Conservation (phyloP, 2,797 vertebrate species). For the Pogoniulus pusillus region DNA sequence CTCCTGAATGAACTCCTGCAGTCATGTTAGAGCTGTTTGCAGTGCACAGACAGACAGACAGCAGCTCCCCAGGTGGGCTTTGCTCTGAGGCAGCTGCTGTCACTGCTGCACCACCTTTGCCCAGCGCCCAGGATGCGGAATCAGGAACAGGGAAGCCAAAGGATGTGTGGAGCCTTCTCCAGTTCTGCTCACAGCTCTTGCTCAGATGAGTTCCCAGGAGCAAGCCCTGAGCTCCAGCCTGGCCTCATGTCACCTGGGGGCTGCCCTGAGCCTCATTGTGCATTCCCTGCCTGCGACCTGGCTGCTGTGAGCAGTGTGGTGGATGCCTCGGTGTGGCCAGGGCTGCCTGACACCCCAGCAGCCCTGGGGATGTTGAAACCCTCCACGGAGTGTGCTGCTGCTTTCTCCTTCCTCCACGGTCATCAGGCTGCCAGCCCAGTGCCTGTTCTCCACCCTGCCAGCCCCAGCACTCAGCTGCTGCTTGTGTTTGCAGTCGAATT, state of each 20-base stretch:
- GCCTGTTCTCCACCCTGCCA: background rate
- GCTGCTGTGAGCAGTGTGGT: background rate
- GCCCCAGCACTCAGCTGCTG: background rate
- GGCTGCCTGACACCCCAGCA: background rate
- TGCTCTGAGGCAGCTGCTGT: background rate
- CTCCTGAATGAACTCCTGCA: background rate
- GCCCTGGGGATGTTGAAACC: background rate
- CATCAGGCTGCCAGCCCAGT: background rate
- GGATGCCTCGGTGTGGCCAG: accelerated
- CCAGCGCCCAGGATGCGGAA: background rate
- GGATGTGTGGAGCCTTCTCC: background rate
- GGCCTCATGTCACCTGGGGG: background rate
- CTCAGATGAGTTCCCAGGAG: background rate
- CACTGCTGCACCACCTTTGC: background rate
- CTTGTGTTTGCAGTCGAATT: background rate
- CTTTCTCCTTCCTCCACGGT: background rate
- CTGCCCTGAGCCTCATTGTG: background rate
- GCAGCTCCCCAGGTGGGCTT: background rate
- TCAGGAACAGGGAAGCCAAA: background rate
- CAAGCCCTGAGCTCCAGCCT: background rate
- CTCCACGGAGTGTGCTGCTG: background rate
- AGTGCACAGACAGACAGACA: background rate
- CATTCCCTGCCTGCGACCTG: background rate
- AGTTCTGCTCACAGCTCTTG: background rate
- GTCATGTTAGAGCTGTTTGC: background rate